Percentiles rank a stretch among this genome's conserved stretches.
Evolutionary conservation across 2,888 invertebrate species (phyloP).

Genomic region (Leucozona laternaria): DNA sequence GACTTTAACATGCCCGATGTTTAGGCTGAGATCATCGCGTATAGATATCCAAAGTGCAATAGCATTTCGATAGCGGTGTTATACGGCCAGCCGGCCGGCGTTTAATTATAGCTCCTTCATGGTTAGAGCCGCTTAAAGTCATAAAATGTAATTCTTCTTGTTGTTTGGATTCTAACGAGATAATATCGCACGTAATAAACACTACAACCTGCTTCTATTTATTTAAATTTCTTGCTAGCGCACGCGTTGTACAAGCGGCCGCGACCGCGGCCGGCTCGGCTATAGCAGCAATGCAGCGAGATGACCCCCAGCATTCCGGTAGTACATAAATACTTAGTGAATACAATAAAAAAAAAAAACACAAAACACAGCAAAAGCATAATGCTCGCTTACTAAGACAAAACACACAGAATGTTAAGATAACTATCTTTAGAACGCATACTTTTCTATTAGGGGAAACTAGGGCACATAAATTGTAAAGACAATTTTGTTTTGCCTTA

Average conservation of each 20-base stretch:
- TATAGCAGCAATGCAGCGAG: background rate
- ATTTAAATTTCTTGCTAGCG: slow-evolving; percentile 13
- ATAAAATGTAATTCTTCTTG: slow-evolving; percentile 9
- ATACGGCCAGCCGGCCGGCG: no score
- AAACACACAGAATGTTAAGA: slow-evolving; percentile 3
- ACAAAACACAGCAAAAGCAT: background rate
- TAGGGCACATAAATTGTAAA: background rate
- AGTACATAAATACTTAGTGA: slow-evolving; percentile 10
- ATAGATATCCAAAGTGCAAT: background rate
- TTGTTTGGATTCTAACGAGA: slow-evolving; percentile 25
- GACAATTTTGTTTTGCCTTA: background rate
- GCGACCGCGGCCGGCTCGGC: no score
- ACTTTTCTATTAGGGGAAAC: slow-evolving; percentile 1
- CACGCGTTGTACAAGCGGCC: background rate
- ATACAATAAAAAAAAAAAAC: background rate
- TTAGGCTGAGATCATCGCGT: background rate
- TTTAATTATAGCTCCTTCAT: slow-evolving; percentile 18
- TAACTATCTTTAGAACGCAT: slow-evolving; percentile 14
- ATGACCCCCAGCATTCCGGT: slow-evolving; percentile 17
- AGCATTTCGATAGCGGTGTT: background rate
- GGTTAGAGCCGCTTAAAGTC: slow-evolving; percentile 7
- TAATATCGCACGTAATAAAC: slow-evolving; percentile 35
- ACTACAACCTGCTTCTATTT: slow-evolving; percentile 2
- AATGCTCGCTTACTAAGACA: slow-evolving; percentile 4
- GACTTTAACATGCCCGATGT: background rate